phyloP scores from a whole-genome alignment of 2,797 vertebrate genomes.

The Karalla daura region DNA sequence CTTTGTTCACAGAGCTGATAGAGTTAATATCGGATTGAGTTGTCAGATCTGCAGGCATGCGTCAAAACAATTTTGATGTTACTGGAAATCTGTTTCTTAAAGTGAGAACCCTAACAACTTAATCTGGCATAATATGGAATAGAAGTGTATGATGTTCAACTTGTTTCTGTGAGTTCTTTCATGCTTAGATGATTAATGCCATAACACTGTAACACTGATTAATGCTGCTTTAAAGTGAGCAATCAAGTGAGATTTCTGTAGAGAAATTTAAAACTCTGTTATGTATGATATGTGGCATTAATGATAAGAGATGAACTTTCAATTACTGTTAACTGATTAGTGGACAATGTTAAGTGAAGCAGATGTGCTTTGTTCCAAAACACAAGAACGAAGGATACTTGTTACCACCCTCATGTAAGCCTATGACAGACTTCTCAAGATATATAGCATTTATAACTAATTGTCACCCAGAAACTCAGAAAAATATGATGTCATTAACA shows the following conservation, averaged over 20 bases:
- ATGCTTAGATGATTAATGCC: no score
- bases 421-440: neutral
- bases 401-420: neutral
- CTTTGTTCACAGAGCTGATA: no score
- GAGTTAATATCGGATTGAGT: neutral
- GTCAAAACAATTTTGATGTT: neutral
- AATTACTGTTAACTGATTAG: neutral
- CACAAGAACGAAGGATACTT: neutral
- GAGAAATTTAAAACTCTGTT: neutral
- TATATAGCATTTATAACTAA: neutral
- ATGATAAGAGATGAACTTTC: neutral
- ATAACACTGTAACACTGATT: neutral
- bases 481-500: conserved; percentile 2
- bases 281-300: neutral
- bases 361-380: neutral
- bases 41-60: neutral
- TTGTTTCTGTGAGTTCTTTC: neutral
- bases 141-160: neutral
- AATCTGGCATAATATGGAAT: neutral
- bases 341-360: neutral
- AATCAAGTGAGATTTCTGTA: neutral
- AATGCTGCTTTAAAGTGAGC: neutral
- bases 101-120: neutral
- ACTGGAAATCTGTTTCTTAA: neutral
- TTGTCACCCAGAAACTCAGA: neutral